Percentiles rank a stretch among this genome's conserved stretches.
phyloP scores from a whole-genome alignment of 1,140 invertebrate species.

The Diorhabda elongata region DNA sequence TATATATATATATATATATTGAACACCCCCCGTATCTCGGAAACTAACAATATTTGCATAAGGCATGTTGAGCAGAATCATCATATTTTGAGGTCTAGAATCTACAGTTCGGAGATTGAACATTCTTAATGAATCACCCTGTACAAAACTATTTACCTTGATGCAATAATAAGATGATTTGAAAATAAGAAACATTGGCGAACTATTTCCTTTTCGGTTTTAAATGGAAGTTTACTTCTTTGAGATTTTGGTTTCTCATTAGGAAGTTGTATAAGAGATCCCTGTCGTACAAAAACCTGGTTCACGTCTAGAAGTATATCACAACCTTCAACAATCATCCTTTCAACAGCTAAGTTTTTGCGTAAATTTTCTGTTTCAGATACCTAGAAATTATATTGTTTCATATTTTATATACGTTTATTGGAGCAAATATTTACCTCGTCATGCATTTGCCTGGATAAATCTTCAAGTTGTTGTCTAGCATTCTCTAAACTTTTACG shows the following conservation, averaged over 20 bases:
- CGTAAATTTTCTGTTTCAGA: slow-evolving; percentile 92
- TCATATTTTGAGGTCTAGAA: too few species aligned
- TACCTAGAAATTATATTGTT: slow-evolving; percentile 55
- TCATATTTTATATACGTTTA: background rate
- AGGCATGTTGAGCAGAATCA: too few species aligned
- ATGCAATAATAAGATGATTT: slow-evolving; percentile 78
- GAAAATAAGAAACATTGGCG: slow-evolving; percentile 82
- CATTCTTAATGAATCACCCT: background rate
- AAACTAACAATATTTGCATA: too few species aligned
- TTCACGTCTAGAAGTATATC: slow-evolving; percentile 92
- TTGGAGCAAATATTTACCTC: slow-evolving; percentile 56
- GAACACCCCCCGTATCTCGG: too few species aligned
- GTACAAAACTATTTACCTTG: slow-evolving; percentile 48
- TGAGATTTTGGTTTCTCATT: slow-evolving; percentile 57
- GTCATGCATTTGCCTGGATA: slow-evolving; percentile 77
- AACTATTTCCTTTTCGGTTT: slow-evolving; percentile 67
- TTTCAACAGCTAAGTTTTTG: slow-evolving; percentile 88
- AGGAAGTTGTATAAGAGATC: slow-evolving; percentile 66
- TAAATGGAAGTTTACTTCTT: slow-evolving; percentile 59
- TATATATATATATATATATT: too few species aligned
- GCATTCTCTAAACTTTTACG: slow-evolving; percentile 84
- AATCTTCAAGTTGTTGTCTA: slow-evolving; percentile 81
- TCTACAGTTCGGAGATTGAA: too few species aligned
- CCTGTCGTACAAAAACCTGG: slow-evolving; percentile 85
- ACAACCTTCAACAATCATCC: slow-evolving; percentile 94